A percentile compares a stretch with the other conserved stretches of the same genome.
phyloP scores from a whole-genome alignment of 2,797 vertebrate genomes.

The Gymnothorax reevesii region DNA sequence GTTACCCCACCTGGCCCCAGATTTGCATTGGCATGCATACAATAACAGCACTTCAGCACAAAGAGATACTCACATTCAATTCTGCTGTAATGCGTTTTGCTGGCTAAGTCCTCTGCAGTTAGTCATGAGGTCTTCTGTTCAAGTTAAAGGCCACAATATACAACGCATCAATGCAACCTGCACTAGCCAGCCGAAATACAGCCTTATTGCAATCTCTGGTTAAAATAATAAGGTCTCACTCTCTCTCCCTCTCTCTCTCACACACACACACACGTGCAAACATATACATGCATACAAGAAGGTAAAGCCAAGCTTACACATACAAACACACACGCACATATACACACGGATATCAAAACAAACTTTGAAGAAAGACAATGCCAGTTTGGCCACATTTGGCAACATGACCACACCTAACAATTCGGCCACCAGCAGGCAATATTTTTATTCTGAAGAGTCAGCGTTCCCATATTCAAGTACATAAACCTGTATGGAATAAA shows the following conservation, averaged over 20 bases:
- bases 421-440: too few relatives aligned
- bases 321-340: constrained; percentile 25
- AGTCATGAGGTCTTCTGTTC: neutral
- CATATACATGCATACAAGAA: neutral
- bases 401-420: too few relatives aligned
- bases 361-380: too few relatives aligned
- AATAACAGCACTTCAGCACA: neutral
- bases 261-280: neutral
- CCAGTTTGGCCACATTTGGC: too few relatives aligned
- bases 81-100: neutral
- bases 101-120: neutral
- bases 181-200: neutral
- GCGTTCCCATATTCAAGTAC: neutral
- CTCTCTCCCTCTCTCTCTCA: neutral
- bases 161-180: neutral
- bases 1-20: neutral
- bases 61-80: neutral
- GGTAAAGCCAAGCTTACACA: constrained; percentile 19
- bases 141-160: neutral
- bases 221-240: neutral
- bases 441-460: neutral
- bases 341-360: neutral
- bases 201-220: neutral
- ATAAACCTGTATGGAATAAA: neutral
- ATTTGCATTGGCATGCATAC: neutral